Conservation (phyloP, 2,797 vertebrate species). For the Sebastes steindachneri region DNA sequence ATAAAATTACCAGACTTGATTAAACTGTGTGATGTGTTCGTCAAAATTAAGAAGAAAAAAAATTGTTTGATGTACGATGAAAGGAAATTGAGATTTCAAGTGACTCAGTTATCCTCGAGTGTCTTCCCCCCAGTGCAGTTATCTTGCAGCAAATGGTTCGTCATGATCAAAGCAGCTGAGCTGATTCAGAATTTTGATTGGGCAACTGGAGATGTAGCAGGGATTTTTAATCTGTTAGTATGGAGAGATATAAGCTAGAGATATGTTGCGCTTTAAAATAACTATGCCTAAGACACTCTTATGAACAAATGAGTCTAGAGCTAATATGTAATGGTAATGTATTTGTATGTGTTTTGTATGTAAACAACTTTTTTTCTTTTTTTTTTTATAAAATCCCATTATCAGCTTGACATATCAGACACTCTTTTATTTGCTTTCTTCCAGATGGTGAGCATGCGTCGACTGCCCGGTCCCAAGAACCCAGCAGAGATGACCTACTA, state of each 20-base stretch:
- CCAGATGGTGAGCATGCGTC: conserved; percentile 96
- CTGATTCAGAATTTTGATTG: conserved; percentile 30
- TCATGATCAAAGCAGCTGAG: conserved; percentile 49
- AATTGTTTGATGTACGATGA: conserved; percentile 67
- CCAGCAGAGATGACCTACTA: conserved; percentile 97
- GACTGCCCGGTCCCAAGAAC: conserved; percentile 93
- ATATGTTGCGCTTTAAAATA: background rate
- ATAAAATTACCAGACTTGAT: conserved; percentile 63
- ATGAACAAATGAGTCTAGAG: background rate
- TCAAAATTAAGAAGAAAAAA: conserved; percentile 26
- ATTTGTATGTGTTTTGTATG: background rate
- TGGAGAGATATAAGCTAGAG: background rate
- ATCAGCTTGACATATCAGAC: background rate
- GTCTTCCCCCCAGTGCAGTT: conserved; percentile 36
- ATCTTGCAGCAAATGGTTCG: conserved; percentile 34
- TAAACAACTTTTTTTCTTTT: background rate
- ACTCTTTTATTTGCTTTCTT: background rate
- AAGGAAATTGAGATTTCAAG: conserved; percentile 59
- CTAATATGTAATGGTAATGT: background rate
- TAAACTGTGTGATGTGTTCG: conserved; percentile 53
- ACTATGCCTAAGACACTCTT: background rate
- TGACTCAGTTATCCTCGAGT: conserved; percentile 56
- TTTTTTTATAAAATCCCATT: background rate
- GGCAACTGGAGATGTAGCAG: background rate
- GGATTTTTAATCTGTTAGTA: background rate